Percentiles rank a stretch among this genome's conserved stretches.
These are phyloP conservation scores for Cryptoleucopteryx plumbea DNA, from an alignment of 2,113 vertebrate genomes.

Conservation along the genomic window DNA sequence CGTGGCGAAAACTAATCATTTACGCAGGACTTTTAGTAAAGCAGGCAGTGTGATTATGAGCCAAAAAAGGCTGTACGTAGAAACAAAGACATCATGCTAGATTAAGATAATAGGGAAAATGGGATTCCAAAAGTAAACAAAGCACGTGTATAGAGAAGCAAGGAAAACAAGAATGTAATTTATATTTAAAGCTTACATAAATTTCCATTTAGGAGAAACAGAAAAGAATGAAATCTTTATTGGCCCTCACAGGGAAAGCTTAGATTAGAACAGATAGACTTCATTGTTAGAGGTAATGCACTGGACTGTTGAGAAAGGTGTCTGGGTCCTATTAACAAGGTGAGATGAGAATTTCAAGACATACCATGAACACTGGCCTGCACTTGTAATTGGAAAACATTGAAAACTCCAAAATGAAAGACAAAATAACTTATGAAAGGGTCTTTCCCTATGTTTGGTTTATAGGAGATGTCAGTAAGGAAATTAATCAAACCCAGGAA, in stretches of 20 bases:
- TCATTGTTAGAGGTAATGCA: neutral
- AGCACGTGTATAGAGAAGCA: neutral
- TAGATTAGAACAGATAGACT: neutral
- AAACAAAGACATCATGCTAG: neutral
- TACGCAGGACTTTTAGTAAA: neutral
- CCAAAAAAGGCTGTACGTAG: neutral
- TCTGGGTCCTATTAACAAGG: neutral
- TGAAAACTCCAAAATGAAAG: neutral
- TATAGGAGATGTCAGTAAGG: neutral
- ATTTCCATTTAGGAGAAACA: neutral
- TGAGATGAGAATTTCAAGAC: neutral
- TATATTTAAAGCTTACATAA: neutral
- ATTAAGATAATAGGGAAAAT: neutral
- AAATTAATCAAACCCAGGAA: neutral
- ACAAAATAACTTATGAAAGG: neutral
- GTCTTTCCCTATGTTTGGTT: neutral
- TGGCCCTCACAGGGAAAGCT: neutral
- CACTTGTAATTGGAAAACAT: neutral
- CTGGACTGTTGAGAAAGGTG: neutral
- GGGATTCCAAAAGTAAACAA: neutral
- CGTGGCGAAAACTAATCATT: neutral
- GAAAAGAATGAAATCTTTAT: neutral
- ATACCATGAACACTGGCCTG: rapidly evolving
- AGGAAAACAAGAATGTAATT: neutral
- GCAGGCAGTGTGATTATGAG: neutral